These are phyloP conservation scores for Eristalis intricaria DNA, from an alignment of 2,888 invertebrate genomes.

Conservation along the genomic window DNA sequence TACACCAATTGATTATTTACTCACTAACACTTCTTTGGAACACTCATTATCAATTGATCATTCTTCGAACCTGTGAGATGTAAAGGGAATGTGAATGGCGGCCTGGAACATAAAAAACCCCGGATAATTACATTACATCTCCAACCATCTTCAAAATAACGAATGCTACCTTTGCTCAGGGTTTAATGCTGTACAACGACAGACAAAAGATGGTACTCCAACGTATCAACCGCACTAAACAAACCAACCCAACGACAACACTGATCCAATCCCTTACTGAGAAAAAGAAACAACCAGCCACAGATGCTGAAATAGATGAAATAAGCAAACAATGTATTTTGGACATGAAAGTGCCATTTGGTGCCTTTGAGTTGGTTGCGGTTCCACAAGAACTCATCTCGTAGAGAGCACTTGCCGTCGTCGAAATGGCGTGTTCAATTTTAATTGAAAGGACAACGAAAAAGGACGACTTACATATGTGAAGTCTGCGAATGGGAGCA, in stretches of 20 bases:
- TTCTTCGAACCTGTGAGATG: too few relatives aligned
- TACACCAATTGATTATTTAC: too few relatives aligned
- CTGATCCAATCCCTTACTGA: background rate
- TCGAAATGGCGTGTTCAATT: constrained; percentile 28
- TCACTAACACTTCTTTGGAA: too few relatives aligned
- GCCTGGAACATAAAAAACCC: too few relatives aligned
- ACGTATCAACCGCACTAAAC: background rate
- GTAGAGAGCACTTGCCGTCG: constrained; percentile 5
- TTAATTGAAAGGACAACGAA: constrained; percentile 10
- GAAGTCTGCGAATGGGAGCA: background rate
- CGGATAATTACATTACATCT: too few relatives aligned
- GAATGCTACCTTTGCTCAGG: too few relatives aligned
- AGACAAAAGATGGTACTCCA: too few relatives aligned
- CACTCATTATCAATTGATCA: too few relatives aligned
- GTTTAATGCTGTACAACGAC: too few relatives aligned
- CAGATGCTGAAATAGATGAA: constrained; percentile 42
- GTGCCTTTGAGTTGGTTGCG: constrained; percentile 42
- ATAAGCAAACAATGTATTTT: constrained; percentile 60
- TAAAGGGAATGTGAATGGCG: too few relatives aligned
- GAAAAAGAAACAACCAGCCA: constrained; percentile 30
- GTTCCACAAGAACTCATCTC: constrained; percentile 23
- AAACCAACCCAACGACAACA: background rate
- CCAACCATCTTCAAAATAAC: too few relatives aligned
- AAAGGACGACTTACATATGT: background rate
- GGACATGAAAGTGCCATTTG: constrained; percentile 56